Percentiles rank a stretch among this genome's conserved stretches.
phyloP scores from a whole-genome alignment of 1,140 invertebrate genomes.

The Centruroides sculpturatus region DNA sequence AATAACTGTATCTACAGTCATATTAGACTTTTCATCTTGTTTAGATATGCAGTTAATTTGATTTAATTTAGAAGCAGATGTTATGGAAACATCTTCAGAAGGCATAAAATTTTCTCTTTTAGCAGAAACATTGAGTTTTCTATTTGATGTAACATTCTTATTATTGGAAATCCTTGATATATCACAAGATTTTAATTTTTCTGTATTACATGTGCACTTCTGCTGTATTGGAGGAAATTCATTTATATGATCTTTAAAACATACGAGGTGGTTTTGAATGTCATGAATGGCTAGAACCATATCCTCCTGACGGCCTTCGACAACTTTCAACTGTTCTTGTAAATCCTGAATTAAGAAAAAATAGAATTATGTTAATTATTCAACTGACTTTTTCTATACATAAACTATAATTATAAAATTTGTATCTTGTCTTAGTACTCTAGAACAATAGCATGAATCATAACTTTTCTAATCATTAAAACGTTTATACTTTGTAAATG shows the following conservation, averaged over 20 bases:
- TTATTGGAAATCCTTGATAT: background rate
- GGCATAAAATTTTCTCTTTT: background rate
- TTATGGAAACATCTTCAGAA: background rate
- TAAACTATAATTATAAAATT: no score
- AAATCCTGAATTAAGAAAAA: slow-evolving; percentile 2
- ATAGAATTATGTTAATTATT: no score
- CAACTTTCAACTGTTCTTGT: slow-evolving; percentile 9
- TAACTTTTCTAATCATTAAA: no score
- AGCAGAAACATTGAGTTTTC: background rate
- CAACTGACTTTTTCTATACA: no score
- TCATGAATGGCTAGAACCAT: slow-evolving; percentile 9
- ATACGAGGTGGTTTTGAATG: slow-evolving; percentile 3
- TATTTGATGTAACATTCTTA: background rate
- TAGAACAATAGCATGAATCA: no score
- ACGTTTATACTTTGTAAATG: no score
- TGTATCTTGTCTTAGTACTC: no score
- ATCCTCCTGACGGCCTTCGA: slow-evolving; percentile 11
- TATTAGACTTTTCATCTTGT: background rate
- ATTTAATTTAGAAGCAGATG: background rate
- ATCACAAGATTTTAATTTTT: background rate
- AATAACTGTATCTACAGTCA: background rate
- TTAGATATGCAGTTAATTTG: no score
- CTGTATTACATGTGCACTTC: background rate
- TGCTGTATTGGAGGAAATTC: background rate
- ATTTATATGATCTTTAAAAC: background rate